Conservation (phyloP, 2,797 vertebrate species). For the Artibeus lituratus region DNA sequence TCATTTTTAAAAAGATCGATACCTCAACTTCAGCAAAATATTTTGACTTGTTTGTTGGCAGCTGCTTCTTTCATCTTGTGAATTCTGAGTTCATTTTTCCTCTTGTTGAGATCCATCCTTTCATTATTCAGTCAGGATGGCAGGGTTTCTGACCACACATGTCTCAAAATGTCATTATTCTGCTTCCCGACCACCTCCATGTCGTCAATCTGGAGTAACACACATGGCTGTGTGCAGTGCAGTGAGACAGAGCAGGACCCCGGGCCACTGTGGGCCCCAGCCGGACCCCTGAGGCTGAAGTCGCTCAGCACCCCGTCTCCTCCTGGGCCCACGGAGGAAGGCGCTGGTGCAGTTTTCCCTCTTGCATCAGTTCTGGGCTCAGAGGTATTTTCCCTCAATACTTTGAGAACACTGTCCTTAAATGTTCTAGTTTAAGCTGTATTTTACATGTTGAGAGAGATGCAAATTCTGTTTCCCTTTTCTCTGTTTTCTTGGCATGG, state of each 20-base stretch:
- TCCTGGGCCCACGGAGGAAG: no score
- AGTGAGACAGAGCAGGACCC: background rate
- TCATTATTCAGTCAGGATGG: background rate
- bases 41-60: background rate
- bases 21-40: background rate
- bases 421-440: no score
- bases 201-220: no score
- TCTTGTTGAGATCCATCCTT: background rate
- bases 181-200: background rate
- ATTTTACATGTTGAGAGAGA: background rate
- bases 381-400: background rate
- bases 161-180: background rate
- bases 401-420: background rate
- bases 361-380: accelerated
- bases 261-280: no score
- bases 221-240: accelerated
- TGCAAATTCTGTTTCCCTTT: background rate
- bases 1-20: background rate
- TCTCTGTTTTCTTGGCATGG: background rate
- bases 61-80: background rate
- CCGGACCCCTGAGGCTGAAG: background rate
- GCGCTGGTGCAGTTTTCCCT: no score
- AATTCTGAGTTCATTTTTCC: background rate
- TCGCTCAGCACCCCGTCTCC: accelerated
- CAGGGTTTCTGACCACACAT: background rate